Base-by-base conservation (phyloP, 1,140 invertebrate genomes). In the Hylaeus volcanicus region DNA sequence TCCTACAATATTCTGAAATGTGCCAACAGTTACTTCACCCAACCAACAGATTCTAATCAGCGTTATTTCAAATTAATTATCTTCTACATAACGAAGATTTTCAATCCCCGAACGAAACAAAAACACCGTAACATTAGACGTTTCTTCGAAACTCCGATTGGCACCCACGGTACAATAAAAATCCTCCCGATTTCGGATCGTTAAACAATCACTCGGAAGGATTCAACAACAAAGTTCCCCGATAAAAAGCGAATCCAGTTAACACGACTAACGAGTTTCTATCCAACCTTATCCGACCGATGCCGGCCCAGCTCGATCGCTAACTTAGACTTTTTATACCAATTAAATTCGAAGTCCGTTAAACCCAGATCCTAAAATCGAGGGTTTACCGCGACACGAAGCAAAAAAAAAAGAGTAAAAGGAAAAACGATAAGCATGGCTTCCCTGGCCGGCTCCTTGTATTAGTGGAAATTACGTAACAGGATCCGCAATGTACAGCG, bases 381-480 rank as follows among this genome's bases (percentile, higher is more conserved):
- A 43, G 61, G 61, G 61, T 64, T 64, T 15, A 64, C 61, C 61
- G 61, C 39, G 61, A 39, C 12, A 2, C 12, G 1, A 5, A 5
- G 6, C 14, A 14, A 64, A 64, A 64, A 64, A 51, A 51, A 8
- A 9, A 9, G n/a, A n/a, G n/a, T n/a, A n/a, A 9, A 51, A 51
- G 9, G 43, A 43, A 64, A 64, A 14, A 64, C 61, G 61, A 64
- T 64, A 64, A 64, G 61, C 39, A 64, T 64, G 39, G 12, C 5
- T 64, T 64, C 37, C 45, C 48, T 12, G 39, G 61, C 11, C 39
- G 39, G 39, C 4, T 43, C 12, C 14, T 64, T 15, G 61, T 64
- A 41, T 11, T 43, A 64, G 12, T 14, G 43, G 61, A 64, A 64
- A 64, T 64, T 64, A 64, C 61, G 61, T 64, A 64, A 43, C 43